Conservation (phyloP, 2,113 vertebrate genomes). For the Nannobrachium achirus region DNA sequence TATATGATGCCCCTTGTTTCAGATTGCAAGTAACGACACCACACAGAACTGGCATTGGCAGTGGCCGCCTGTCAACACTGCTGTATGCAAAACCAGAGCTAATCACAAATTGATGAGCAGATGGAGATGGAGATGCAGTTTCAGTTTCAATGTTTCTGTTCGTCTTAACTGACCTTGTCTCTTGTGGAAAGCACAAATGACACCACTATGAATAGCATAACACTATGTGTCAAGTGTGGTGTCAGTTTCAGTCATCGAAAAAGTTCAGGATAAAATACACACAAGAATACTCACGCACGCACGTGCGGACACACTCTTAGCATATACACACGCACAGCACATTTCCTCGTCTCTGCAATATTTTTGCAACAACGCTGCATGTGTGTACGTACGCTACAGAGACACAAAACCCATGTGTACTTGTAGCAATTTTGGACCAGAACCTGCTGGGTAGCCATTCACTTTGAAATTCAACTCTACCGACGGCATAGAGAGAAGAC, state of each 20-base stretch:
- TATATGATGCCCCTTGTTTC: conserved; percentile 19
- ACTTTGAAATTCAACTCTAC: conserved; percentile 60
- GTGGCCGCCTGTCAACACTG: conserved; percentile 8
- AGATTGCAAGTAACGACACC: conserved; percentile 20
- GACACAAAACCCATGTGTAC: conserved; percentile 17
- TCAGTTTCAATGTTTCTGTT: conserved; percentile 8
- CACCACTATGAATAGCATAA: conserved; percentile 38
- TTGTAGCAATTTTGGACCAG: neutral
- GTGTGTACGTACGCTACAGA: conserved; percentile 7
- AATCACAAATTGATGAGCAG: conserved; percentile 30
- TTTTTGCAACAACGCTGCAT: conserved; percentile 1
- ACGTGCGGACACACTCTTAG: neutral
- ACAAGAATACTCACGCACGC: neutral
- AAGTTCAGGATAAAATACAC: conserved; percentile 28
- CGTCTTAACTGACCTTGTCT: conserved; percentile 35
- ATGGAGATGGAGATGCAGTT: conserved; percentile 33
- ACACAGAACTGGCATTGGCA: conserved; percentile 23
- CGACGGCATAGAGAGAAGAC: conserved; percentile 51
- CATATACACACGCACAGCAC: neutral
- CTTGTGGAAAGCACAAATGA: conserved; percentile 26
- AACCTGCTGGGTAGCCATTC: conserved; percentile 42
- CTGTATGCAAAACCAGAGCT: conserved; percentile 34
- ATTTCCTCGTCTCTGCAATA: conserved; percentile 7
- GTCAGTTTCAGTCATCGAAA: conserved; percentile 36
- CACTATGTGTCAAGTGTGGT: conserved; percentile 18